These are phyloP conservation scores for Montipora cactus DNA, from an alignment of 64 coral and sea anemone genomes.

Conservation along the genomic window DNA sequence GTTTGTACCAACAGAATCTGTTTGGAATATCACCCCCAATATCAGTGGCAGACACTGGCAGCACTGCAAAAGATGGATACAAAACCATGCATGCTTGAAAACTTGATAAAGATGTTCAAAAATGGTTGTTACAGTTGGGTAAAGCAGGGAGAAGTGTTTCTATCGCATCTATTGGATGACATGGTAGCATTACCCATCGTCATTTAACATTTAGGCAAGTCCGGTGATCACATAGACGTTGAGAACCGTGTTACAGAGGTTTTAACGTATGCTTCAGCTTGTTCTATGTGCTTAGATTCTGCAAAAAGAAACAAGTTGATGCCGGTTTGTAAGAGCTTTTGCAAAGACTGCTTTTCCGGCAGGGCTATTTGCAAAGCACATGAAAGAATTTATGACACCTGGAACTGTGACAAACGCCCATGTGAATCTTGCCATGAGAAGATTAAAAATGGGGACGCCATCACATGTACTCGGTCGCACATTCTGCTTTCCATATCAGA, in stretches of 20 bases:
- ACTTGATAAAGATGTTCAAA: too few species aligned
- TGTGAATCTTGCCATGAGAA: constrained; percentile 56
- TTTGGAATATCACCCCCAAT: too few species aligned
- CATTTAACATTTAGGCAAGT: too few species aligned
- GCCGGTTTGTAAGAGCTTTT: constrained; percentile 43
- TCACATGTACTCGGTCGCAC: constrained; percentile 43
- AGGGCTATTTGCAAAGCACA: constrained; percentile 60
- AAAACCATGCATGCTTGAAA: too few species aligned
- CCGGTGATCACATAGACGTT: too few species aligned
- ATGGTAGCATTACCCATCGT: too few species aligned
- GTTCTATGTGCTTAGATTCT: constrained; percentile 19
- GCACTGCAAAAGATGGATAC: too few species aligned
- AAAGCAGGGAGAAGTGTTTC: too few species aligned
- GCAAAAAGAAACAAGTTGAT: constrained; percentile 19
- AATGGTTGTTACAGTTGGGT: too few species aligned
- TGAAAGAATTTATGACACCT: constrained; percentile 46
- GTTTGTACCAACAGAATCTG: too few species aligned
- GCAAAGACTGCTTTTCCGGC: constrained; percentile 34
- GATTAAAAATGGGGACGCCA: constrained; percentile 49
- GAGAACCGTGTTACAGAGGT: background rate
- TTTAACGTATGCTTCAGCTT: constrained; percentile 31
- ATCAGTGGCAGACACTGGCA: too few species aligned
- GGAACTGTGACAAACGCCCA: constrained; percentile 32
- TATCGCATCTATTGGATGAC: too few species aligned
- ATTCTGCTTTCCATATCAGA: constrained; percentile 56